Evolutionary conservation across 2,113 vertebrate genomes (phyloP).

Genomic region (Polypterus senegalus): DNA sequence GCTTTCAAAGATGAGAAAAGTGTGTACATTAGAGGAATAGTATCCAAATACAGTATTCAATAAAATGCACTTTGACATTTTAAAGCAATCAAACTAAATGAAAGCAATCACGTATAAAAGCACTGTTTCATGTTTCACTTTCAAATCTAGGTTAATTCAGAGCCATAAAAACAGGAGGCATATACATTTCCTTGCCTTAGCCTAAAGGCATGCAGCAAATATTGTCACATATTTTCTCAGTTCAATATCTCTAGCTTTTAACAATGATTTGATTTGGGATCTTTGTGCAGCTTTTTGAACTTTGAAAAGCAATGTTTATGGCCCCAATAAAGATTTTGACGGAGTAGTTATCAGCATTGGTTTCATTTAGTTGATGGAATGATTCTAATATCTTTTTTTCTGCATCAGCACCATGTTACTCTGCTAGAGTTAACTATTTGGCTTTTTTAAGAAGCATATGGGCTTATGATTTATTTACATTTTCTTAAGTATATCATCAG

Average conservation of each 20-base stretch:
- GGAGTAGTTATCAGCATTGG: constrained; percentile 29
- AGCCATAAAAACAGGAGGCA: not conserved
- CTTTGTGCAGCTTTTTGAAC: not conserved
- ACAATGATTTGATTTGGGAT: constrained; percentile 1
- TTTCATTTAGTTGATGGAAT: constrained; percentile 38
- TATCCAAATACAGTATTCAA: constrained; percentile 4
- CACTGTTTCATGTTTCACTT: not conserved
- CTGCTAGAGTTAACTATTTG: too few relatives aligned
- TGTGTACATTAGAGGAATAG: not conserved
- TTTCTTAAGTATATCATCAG: too few relatives aligned
- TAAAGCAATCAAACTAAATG: not conserved
- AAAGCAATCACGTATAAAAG: not conserved
- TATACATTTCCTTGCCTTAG: not conserved
- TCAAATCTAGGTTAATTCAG: not conserved
- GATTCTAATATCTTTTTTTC: constrained; percentile 16
- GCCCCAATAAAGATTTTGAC: not conserved
- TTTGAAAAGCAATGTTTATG: not conserved
- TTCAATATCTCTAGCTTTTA: not conserved
- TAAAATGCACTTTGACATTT: constrained; percentile 28
- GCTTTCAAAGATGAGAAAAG: not conserved
- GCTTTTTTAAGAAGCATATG: too few relatives aligned
- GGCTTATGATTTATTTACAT: too few relatives aligned
- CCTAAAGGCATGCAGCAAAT: not conserved
- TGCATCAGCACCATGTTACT: too few relatives aligned
- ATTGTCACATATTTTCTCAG: not conserved